phyloP scores from a whole-genome alignment of 2,797 vertebrate species.

The Xenopus petersii region DNA sequence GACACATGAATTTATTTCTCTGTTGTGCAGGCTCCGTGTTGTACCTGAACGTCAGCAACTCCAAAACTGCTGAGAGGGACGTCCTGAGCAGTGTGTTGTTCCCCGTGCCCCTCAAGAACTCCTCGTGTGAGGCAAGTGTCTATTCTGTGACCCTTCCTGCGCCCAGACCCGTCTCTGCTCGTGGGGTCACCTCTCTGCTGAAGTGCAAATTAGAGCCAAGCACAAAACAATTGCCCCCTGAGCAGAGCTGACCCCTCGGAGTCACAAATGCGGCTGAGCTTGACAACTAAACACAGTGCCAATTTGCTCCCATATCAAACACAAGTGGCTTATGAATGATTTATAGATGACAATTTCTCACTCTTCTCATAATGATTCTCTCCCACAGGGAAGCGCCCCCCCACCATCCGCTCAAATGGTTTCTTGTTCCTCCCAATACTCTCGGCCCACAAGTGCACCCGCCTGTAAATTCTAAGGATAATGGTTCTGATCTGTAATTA shows the following conservation, averaged over 20 bases:
- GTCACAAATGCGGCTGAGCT: not conserved
- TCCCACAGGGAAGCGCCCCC: too few relatives aligned
- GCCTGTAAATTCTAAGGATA: not conserved
- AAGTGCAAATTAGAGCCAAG: not conserved
- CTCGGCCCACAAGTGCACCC: too few relatives aligned
- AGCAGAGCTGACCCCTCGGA: not conserved
- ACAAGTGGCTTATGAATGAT: too few relatives aligned
- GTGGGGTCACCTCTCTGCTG: too few relatives aligned
- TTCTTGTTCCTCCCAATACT: too few relatives aligned
- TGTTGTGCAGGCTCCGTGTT: constrained; percentile 68
- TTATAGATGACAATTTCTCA: too few relatives aligned
- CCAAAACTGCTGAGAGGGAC: constrained; percentile 59
- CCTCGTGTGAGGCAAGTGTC: constrained; percentile 83
- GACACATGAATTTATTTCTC: too few relatives aligned
- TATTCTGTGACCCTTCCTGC: not conserved
- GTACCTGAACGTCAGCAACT: constrained; percentile 77
- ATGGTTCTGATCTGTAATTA: constrained; percentile 12
- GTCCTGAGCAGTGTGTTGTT: constrained; percentile 78
- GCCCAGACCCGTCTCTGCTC: too few relatives aligned
- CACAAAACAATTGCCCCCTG: not conserved
- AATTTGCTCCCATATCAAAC: too few relatives aligned
- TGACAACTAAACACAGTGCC: too few relatives aligned
- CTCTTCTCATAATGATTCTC: too few relatives aligned
- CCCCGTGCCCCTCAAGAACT: constrained; percentile 88
- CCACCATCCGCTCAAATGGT: too few relatives aligned